Evolutionary conservation across 2,888 invertebrate genomes (phyloP).

Genomic region (Melangyna quadrimaculata): DNA sequence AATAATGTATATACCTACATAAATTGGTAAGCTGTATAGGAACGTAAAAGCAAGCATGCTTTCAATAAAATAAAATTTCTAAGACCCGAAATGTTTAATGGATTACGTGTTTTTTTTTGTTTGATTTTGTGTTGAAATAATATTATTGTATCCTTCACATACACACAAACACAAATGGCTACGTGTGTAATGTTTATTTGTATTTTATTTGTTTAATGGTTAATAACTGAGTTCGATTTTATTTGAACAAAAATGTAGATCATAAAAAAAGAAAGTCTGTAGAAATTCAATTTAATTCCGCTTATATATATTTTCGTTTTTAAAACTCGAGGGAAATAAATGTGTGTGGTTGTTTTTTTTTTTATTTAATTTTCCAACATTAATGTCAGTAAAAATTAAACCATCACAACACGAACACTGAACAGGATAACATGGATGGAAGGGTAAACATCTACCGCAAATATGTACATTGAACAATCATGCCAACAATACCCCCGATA

Average conservation of each 20-base stretch:
- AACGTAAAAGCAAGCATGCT: too few relatives aligned
- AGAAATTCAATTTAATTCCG: slow-evolving; percentile 41
- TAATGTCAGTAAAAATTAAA: slow-evolving; percentile 40
- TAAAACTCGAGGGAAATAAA: slow-evolving; percentile 5
- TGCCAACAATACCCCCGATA: slow-evolving; percentile 13
- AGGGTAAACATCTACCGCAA: slow-evolving; percentile 23
- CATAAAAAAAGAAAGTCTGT: slow-evolving; percentile 29
- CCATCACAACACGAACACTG: slow-evolving; percentile 25
- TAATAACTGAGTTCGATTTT: slow-evolving; percentile 30
- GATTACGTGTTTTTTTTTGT: not conserved
- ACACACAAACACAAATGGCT: not conserved
- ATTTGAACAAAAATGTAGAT: slow-evolving; percentile 16
- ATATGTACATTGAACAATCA: slow-evolving; percentile 27
- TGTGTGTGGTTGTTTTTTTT: not conserved
- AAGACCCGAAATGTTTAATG: not conserved
- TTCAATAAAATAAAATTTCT: not conserved
- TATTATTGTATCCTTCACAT: not conserved
- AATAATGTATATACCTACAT: not conserved
- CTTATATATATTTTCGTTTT: slow-evolving; percentile 4
- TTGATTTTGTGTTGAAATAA: not conserved
- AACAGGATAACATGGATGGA: slow-evolving; percentile 17
- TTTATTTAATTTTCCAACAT: slow-evolving; percentile 17
- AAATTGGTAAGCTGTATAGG: not conserved
- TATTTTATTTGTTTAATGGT: slow-evolving; percentile 15
- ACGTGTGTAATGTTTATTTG: not conserved